Evolutionary conservation across 2,113 vertebrate genomes (phyloP).

Genomic region (Apeltes quadracus): DNA sequence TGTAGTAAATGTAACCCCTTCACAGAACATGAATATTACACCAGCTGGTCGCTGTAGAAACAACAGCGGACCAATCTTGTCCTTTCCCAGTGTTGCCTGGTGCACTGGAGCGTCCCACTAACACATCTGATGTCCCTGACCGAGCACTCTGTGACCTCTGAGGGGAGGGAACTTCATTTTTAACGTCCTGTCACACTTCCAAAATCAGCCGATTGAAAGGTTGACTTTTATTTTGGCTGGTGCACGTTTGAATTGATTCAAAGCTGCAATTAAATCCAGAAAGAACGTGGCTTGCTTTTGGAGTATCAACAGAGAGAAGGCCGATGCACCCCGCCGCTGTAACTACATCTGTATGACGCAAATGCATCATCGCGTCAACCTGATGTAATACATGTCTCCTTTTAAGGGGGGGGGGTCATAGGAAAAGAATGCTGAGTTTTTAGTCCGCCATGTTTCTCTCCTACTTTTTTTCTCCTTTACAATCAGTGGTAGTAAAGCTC

Average conservation of each 20-base stretch:
- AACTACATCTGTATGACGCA: constrained; percentile 47
- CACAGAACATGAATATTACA: constrained; percentile 61
- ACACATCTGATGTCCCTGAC: constrained; percentile 34
- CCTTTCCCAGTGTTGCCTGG: constrained; percentile 62
- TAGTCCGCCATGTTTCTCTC: background rate
- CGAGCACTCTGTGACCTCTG: constrained; percentile 30
- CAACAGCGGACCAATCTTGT: constrained; percentile 34
- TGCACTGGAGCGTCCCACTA: constrained; percentile 40
- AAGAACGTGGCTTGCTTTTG: background rate
- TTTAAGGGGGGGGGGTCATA: background rate
- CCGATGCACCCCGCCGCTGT: background rate
- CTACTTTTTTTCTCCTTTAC: background rate
- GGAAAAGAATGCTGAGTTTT: background rate
- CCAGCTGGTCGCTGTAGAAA: constrained; percentile 52
- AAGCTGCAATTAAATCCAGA: background rate
- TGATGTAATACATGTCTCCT: constrained; percentile 18
- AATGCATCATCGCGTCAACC: constrained; percentile 30
- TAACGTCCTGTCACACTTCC: background rate
- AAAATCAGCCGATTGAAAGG: constrained; percentile 8
- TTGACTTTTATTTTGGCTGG: background rate
- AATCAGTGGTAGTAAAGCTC: background rate
- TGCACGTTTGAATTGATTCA: background rate
- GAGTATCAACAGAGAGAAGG: constrained; percentile 17
- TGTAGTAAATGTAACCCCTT: constrained; percentile 47
- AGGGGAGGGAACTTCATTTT: background rate